Base-by-base conservation (phyloP, 2,888 invertebrate species). In the Meteorus cinctellus region DNA sequence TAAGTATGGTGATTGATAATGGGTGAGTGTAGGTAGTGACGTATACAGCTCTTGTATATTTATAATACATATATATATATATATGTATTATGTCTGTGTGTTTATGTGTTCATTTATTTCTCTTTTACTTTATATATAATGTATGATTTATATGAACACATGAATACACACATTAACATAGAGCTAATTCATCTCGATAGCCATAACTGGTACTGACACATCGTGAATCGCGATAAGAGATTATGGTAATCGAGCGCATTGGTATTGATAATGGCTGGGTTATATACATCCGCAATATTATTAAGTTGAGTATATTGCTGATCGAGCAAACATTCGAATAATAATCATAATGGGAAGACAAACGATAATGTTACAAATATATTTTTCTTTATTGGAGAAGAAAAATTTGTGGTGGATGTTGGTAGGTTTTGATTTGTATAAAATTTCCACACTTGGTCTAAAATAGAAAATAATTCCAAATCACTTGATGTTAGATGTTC, bases 211-310 rank as follows among this genome's bases (percentile, higher is more conserved):
- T 41, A 31, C 41, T 65, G 65, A 36, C 41, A 65, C 65, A 19
- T 65, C 65, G 65, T 65, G 65, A 65, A 65, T 65, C 41, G 41
- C 31, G 65, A 65, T 65, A 65, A 36, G 36, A 36, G n/a, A 65
- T 65, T 65, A 65, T 65, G 65, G n/a, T 41, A 65, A 65, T 65
- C 65, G 5, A n/a, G 8, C n/a, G 19, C 55, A 41, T 41, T 65
- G 36, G 41, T 36, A 65, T 65, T 65, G 65, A 65, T 65, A 65
- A 62, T 62, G 14, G 41, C n/a, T n/a, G 14, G 65, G n/a, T n/a
- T 55, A 65, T 19, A 65, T 65, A 19, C 19, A 65, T 65, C 65
- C 41, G 65, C 16, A 19, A 65, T 65, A 65, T 36, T 19, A 65
- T 65, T 36, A 65, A 36, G 36, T 65, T 36, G 19, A 55, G 19